Base-by-base conservation (phyloP, 1,140 invertebrate genomes). In the Megalonaias nervosa region DNA sequence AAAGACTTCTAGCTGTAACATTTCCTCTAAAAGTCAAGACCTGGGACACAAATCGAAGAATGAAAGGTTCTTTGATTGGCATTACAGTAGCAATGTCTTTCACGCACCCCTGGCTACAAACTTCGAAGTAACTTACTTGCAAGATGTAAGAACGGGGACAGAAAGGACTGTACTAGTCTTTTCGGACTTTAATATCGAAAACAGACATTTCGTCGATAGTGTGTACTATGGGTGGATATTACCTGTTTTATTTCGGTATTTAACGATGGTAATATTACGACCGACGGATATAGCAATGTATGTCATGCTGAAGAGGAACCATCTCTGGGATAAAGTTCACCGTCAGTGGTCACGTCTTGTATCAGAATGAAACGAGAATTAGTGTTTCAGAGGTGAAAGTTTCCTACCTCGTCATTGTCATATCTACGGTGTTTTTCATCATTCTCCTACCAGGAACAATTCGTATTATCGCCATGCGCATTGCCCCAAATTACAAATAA, bases 1-100 rank as follows among this genome's bases (percentile, higher is more conserved):
- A 84, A 61, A 62, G 82, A 23, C 76, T 79, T 17, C 62, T 82
- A 19, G 82, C 82, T 13, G 82, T 84, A 1, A 55, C 81, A 17
- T 79, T 84, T 57, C 82, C 82, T 6, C 60, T 82, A 26, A 84
- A 80, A 57, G 81, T 82, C 23, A 80, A 80, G 21, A 38, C 67
- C 16, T 66, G 73, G 26, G 71, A 78, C 21, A 82, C 72, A 5
- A 80, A 73, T 59, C 23, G 57, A 13, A 64, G 62, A 65, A 76
- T 78, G 78, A 71, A 67, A 16, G 23, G 70, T 19, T 59, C 67
- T 57, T 72, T 74, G 2, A 13, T 67, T 2, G 16, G 65, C 2
- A 70, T 67, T 17, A 77, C 71, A 38, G 62, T 81, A 5, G 21
- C 75, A 5, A 69, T 61, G n/a, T 67, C 6, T 65, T 65, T 15